A percentile compares a stretch with the other conserved stretches of the same genome.
Conservation (phyloP, 2,888 invertebrate species). For the Sussaba pulchella region DNA sequence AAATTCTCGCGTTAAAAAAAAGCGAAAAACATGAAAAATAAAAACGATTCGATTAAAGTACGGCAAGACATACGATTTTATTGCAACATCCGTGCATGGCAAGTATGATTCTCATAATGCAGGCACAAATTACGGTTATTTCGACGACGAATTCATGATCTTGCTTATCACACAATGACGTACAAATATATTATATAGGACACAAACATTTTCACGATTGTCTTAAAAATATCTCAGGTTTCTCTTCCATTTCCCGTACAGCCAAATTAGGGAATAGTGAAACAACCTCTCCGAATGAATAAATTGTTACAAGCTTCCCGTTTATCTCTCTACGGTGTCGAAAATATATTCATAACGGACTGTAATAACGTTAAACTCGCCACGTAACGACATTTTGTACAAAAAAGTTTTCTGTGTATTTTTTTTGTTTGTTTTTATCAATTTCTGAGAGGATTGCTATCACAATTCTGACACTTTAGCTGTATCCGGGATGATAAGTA, state of each 20-base stretch:
- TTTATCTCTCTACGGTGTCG: too few species aligned
- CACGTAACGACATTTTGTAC: too few species aligned
- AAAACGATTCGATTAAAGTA: constrained; percentile 11
- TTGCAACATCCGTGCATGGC: constrained; percentile 26
- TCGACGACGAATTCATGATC: not conserved
- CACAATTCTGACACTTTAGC: not conserved
- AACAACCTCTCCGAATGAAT: not conserved
- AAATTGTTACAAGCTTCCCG: too few species aligned
- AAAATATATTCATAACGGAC: too few species aligned
- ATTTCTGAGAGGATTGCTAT: not conserved
- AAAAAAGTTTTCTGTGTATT: too few species aligned
- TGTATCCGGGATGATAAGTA: not conserved
- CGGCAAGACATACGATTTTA: constrained; percentile 46
- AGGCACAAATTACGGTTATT: constrained; percentile 16
- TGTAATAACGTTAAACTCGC: too few species aligned
- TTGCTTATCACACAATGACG: constrained; percentile 17
- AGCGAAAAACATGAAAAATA: constrained; percentile 7
- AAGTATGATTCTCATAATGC: constrained; percentile 31
- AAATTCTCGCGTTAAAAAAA: constrained; percentile 4
- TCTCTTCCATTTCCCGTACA: constrained; percentile 24
- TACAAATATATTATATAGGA: constrained; percentile 31
- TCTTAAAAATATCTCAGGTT: constrained; percentile 57
- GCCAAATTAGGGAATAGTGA: not conserved
- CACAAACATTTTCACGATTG: constrained; percentile 18
- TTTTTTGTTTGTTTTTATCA: not conserved